Percentiles rank a stretch among this genome's conserved stretches.
phyloP scores from a whole-genome alignment of 1,140 invertebrate genomes.

The Aphelinus certus region DNA sequence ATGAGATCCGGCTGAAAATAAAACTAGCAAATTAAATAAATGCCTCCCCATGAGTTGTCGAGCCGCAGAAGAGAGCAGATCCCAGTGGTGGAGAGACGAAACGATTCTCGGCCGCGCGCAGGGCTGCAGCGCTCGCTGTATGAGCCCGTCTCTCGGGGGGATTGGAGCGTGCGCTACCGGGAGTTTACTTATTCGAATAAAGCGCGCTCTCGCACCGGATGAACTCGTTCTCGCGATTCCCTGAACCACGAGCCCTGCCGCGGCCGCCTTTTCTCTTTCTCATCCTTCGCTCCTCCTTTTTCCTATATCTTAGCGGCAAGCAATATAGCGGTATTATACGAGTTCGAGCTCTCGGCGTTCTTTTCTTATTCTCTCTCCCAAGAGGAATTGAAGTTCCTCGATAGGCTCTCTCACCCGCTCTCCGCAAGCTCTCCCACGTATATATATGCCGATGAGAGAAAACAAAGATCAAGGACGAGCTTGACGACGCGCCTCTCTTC shows the following conservation, averaged over 20 bases:
- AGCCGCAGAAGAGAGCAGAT: too few species aligned
- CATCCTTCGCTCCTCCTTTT: background rate
- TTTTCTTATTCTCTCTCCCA: constrained; percentile 25
- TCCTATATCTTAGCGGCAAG: background rate
- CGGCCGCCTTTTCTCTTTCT: background rate
- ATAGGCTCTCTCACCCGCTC: constrained; percentile 24
- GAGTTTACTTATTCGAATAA: constrained; percentile 56
- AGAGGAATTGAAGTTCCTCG: constrained; percentile 49
- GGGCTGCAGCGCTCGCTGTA: background rate
- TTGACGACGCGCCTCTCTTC: too few species aligned
- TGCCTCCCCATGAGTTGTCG: constrained; percentile 29
- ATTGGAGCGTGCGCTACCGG: constrained; percentile 32
- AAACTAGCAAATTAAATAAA: constrained; percentile 57
- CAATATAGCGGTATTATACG: too few species aligned
- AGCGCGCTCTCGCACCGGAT: constrained; percentile 17
- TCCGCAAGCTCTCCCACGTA: background rate
- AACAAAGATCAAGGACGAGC: constrained; percentile 4
- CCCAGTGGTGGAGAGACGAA: too few species aligned
- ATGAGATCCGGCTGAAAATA: constrained; percentile 51
- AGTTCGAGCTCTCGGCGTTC: background rate
- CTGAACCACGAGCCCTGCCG: background rate
- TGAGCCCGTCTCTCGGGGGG: background rate
- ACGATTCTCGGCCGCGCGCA: background rate
- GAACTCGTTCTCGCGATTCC: constrained; percentile 15
- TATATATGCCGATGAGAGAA: background rate